These are phyloP conservation scores for Tangara arthus DNA, from an alignment of 2,797 vertebrate species.

Conservation along the genomic window DNA sequence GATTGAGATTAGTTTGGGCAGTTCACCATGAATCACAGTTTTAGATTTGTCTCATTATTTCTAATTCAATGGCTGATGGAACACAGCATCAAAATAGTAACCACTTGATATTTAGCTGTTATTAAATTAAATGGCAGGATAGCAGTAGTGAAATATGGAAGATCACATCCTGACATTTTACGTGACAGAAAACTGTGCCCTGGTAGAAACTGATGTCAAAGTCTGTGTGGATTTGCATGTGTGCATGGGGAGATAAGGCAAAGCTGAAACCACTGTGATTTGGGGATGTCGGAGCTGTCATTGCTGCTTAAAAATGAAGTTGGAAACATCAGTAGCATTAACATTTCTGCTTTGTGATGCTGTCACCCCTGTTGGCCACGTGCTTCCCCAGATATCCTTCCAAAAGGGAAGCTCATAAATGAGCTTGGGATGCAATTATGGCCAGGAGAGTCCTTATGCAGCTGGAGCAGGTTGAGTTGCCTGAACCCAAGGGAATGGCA, in stretches of 20 bases:
- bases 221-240: background rate
- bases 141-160: constrained; percentile 23
- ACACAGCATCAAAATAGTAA: constrained; percentile 25
- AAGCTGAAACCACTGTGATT: background rate
- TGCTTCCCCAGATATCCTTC: background rate
- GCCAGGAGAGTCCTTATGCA: accelerated
- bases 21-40: constrained; percentile 8
- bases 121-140: constrained; percentile 31
- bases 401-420: background rate
- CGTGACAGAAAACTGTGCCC: background rate
- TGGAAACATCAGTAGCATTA: background rate
- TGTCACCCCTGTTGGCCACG: background rate
- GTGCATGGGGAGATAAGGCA: background rate
- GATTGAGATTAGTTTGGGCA: background rate
- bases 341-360: background rate
- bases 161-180: constrained; percentile 36
- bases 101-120: constrained; percentile 49
- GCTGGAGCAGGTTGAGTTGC: background rate
- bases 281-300: background rate
- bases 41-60: constrained; percentile 15
- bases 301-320: background rate
- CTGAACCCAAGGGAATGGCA: background rate
- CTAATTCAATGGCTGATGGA: constrained; percentile 16
- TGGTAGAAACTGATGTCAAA: background rate
- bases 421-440: background rate